Evolutionary conservation across 2,888 invertebrate genomes (phyloP), one percentile per base, ranked within the genome.

Genomic region (Heliconius erato): DNA sequence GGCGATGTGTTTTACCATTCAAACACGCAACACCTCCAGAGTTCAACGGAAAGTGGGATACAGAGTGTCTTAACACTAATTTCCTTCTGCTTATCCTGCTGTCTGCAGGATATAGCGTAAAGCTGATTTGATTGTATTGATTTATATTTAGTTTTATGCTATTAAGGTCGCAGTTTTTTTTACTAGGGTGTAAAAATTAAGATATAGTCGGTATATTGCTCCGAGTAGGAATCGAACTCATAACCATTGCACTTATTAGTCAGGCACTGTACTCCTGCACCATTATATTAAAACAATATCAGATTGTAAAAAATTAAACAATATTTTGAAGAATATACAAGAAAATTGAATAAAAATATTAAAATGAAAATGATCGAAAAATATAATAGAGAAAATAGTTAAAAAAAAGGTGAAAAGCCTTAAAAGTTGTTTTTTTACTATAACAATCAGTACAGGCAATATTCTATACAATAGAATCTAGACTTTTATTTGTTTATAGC

Each of bases 401-500:
- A 2, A 9, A 54, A 23, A 54, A 54, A 54, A 54, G 7, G 7
- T 23, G 7, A 23, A 54, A 19, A 9, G 23, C 54, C 9, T 23
- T 7, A 19, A 54, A 54, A 16, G 0, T 54, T 54, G n/a, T 23
- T 23, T 54, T 23, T 11, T 40, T 40, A 40, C 2, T 1, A 9
- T 9, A 19, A 54, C 63, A 63, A 63, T n/a, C n/a, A n/a, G 63
- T n/a, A 9, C 63, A 63, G 11, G n/a, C 4, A n/a, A 3, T n/a
- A 12, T 63, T n/a, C 11, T 63, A n/a, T n/a, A 12, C n/a, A 63
- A 63, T n/a, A 63, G n/a, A 63, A n/a, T 63, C 63, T 63, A 63
- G 63, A 63, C n/a, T n/a, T 63, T 63, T 63, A 59, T 63, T n/a
- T 63, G n/a, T 63, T 63, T 63, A 63, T 63, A 63, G n/a, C 63